Percentiles rank a stretch among this genome's conserved stretches.
Conservation (phyloP, 2,113 vertebrate genomes). For the Psittacus erithacus region DNA sequence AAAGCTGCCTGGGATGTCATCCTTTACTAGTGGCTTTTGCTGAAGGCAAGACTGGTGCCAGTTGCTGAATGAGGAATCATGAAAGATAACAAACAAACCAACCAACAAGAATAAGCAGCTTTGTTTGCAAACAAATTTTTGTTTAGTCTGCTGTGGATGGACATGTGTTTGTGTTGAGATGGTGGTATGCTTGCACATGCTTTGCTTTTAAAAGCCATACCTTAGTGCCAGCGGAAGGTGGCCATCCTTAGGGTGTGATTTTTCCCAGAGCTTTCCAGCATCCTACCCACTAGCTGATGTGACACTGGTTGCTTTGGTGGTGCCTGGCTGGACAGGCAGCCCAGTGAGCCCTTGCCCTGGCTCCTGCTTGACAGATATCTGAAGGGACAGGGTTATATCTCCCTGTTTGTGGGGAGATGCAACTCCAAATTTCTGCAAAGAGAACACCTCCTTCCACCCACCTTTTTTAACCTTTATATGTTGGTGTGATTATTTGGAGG, state of each 20-base stretch:
- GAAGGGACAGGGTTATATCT: neutral
- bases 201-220: neutral
- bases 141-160: rapidly evolving
- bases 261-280: neutral
- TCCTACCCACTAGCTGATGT: neutral
- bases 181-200: rapidly evolving
- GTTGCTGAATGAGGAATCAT: neutral
- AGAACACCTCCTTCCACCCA: neutral
- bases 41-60: neutral
- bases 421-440: neutral
- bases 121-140: neutral
- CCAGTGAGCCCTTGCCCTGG: neutral
- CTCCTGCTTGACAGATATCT: neutral
- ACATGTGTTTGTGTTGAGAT: neutral
- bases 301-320: rapidly evolving
- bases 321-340: neutral
- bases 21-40: neutral
- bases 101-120: neutral
- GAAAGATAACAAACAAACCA: neutral
- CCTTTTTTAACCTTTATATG: neutral
- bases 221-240: neutral
- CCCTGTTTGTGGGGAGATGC: neutral
- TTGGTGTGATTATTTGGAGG: neutral
- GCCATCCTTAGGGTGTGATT: neutral
- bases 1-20: neutral